Evolutionary conservation across 2,888 invertebrate genomes (phyloP), one percentile per base, ranked within the genome.

Genomic region (Standfussiana lucernea): DNA sequence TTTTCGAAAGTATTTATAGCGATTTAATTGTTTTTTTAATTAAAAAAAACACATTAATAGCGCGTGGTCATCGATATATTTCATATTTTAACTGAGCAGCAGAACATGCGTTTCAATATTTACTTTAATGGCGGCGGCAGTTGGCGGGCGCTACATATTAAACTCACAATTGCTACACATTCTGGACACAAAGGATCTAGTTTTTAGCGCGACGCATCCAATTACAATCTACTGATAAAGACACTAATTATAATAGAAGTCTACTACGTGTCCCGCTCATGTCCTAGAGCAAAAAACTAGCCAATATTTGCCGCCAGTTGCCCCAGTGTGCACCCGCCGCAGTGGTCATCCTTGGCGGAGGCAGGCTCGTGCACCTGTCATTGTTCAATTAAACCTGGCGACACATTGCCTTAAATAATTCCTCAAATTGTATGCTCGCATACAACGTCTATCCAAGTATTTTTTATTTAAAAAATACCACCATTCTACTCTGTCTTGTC

Each of bases 281-380:
- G 91, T 91, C 91, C 87, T 83, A 86, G 87, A 90, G 91, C 93
- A 94, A 94, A 95, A 95, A 84, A 81, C 91, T 89, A 89, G 90
- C 77, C 91, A 92, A 94, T 93, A 92, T 93, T 92, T 92, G 91
- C 92, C 89, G 92, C 88, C 94, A 92, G 91, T 93, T 93, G 93
- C 85, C 89, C 91, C 88, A 91, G 69, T 79, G 89, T 88, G 90
- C 95, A 95, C 95, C 95, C 92, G 94, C 88, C 89, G 73, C 61
- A 94, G 91, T 94, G 91, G 95, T 94, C 95, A 95, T 95, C 96
- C 96, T 96, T 96, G 96, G 93, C 87, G 89, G 88, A 89, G 88
- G 86, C 93, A 91, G 92, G 89, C 92, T 91, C 87, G 74, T 88
- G 92, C 96, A 96, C 96, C 95, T 96, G 95, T 94, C 95, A 93